Conservation (phyloP, 2,888 invertebrate genomes). For the Megastigmus dorsalis region DNA sequence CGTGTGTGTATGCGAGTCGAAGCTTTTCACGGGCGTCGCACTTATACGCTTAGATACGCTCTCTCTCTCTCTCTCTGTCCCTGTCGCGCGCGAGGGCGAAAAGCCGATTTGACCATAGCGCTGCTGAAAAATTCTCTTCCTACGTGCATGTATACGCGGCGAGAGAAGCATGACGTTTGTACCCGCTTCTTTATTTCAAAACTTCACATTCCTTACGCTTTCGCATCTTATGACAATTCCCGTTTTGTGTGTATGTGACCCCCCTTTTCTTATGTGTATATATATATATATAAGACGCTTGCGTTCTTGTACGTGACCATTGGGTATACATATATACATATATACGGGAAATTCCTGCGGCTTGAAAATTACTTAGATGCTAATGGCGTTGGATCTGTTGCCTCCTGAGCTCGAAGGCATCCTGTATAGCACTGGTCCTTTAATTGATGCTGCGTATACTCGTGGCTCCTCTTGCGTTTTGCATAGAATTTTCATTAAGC, state of each 20-base stretch:
- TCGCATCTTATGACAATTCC: neutral
- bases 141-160: neutral
- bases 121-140: neutral
- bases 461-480: constrained; percentile 16
- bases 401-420: neutral
- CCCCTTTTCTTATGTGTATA: too few species aligned
- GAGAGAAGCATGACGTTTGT: neutral
- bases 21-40: too few species aligned
- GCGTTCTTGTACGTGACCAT: neutral
- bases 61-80: too few species aligned
- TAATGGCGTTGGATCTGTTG: neutral
- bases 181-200: constrained; percentile 12
- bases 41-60: too few species aligned
- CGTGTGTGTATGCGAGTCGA: too few species aligned
- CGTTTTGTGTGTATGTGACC: neutral
- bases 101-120: constrained; percentile 26
- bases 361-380: constrained; percentile 34
- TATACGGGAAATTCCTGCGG: constrained; percentile 23
- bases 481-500: constrained; percentile 51
- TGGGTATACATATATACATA: too few species aligned
- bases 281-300: too few species aligned
- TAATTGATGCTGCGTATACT: constrained; percentile 13
- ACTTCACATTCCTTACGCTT: constrained; percentile 30
- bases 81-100: too few species aligned
- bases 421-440: neutral